Evolutionary conservation across 2,113 vertebrate genomes (phyloP).

Genomic region (Mustela nigripes): DNA sequence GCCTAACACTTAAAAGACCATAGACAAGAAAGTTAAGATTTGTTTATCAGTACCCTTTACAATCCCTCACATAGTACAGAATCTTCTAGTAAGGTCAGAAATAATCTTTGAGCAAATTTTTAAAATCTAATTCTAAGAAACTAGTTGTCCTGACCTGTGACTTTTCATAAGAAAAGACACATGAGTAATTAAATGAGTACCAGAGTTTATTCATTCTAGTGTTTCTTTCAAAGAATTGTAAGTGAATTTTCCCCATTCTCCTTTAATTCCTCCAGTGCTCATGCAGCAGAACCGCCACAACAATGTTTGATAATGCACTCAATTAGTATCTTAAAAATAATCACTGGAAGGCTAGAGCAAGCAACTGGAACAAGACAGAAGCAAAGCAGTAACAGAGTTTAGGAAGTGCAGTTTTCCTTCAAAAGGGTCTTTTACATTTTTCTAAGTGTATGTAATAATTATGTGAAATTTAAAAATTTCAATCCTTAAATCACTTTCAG

Average conservation of each 20-base stretch:
- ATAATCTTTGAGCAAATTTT: not conserved
- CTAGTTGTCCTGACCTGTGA: not conserved
- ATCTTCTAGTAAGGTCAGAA: not conserved
- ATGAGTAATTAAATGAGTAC: not conserved
- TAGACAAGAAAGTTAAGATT: not conserved
- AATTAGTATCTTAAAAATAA: not conserved
- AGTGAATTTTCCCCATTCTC: not conserved
- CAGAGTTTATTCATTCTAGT: not conserved
- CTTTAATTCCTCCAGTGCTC: not conserved
- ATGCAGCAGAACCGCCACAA: no score
- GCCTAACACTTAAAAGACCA: not conserved
- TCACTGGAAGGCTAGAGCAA: not conserved
- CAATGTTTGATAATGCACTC: not conserved
- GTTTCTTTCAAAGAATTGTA: not conserved
- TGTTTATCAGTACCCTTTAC: not conserved
- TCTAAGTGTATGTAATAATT: not conserved
- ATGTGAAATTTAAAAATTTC: slow-evolving; percentile 11
- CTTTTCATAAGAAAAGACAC: not conserved
- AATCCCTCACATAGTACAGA: not conserved
- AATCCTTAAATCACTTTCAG: slow-evolving; percentile 25
- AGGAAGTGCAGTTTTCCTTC: not conserved
- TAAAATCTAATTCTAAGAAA: slow-evolving; percentile 6
- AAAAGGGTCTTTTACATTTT: not conserved
- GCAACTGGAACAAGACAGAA: not conserved
- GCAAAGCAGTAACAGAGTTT: not conserved